Percentiles rank a stretch among this genome's conserved stretches.
phyloP scores from a whole-genome alignment of 2,888 invertebrate species.

The Copidosoma aretas region DNA sequence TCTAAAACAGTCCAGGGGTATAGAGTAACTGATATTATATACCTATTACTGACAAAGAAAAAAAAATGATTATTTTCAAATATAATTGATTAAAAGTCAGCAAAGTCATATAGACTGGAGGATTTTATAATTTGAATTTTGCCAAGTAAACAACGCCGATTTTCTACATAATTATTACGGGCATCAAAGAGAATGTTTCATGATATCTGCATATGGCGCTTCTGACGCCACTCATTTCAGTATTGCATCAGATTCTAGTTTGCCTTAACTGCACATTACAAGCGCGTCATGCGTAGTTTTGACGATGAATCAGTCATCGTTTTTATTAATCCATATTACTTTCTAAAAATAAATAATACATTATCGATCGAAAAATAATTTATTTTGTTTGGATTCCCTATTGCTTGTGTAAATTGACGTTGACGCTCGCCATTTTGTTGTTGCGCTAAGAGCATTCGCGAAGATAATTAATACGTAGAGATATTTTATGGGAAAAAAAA shows the following conservation, averaged over 20 bases:
- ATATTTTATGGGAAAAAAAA: too few relatives aligned
- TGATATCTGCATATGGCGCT: constrained; percentile 40
- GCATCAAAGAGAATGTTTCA: constrained; percentile 42
- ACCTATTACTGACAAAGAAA: too few relatives aligned
- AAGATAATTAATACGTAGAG: too few relatives aligned
- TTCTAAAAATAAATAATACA: constrained; percentile 11
- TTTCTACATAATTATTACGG: background rate
- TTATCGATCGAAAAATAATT: background rate
- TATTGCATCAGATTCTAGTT: constrained; percentile 62
- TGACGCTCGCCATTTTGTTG: too few relatives aligned
- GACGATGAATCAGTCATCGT: constrained; percentile 50
- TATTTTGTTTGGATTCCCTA: background rate
- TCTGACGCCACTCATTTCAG: constrained; percentile 54
- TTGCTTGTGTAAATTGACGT: background rate
- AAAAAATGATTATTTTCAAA: too few relatives aligned
- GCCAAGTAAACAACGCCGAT: too few relatives aligned
- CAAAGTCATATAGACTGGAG: too few relatives aligned
- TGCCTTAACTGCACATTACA: constrained; percentile 52
- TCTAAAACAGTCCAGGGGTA: too few relatives aligned
- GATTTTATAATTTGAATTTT: too few relatives aligned
- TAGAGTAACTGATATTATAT: too few relatives aligned
- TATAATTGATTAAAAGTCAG: too few relatives aligned
- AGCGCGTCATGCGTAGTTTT: constrained; percentile 46
- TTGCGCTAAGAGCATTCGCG: too few relatives aligned
- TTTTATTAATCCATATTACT: constrained; percentile 22